Base-by-base conservation (phyloP, 92 coral and sea anemone genomes). In the Palythoa caribaeorum region DNA sequence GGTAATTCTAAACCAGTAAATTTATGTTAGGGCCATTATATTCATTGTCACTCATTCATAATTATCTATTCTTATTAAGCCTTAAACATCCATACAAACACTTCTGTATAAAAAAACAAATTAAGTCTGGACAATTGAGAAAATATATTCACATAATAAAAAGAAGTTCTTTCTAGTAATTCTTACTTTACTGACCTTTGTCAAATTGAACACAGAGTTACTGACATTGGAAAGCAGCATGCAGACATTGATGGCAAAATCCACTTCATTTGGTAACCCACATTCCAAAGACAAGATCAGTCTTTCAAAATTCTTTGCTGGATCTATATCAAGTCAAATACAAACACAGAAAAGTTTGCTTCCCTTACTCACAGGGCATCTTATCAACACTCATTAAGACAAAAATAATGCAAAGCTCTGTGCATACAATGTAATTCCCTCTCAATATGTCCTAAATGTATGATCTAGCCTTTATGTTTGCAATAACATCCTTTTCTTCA, bases 191-290 rank as follows among this genome's bases (percentile, higher is more conserved):
- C 73, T 2, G 88, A 97, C 99, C 98, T 97, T 97, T 68, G 96
- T 92, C 53, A 97, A 89, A 81, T 97, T 97, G 92, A 97, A 97
- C 76, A 97, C 99, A 70, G 99, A 97, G 91, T 97, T 97, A 90
- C 96, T 97, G 85, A 97, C 99, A 86, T 97, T 97, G 40, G 99
- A 97, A 51, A 97, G 79, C 76, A 97, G 88, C 99, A 97, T 95
- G 75, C 99, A 97, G 68, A 97, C 96, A 89, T 97, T 97, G 78
- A 95, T 92, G 21, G 94, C 99, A 97, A 97, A 97, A 81, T 97
- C 99, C 87, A 97, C 99, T 91, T 97, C 99, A 79, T 97, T 97
- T 9, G 99, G 98, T 79, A 97, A 83, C 38, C 99, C 99, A 89
- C 98, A 97, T 80, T 97, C 96, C 72, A 97, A 92, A 9, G 99